These are phyloP conservation scores for Pemphigus obesinymphae DNA, from an alignment of 1,140 invertebrate genomes.

Conservation along the genomic window DNA sequence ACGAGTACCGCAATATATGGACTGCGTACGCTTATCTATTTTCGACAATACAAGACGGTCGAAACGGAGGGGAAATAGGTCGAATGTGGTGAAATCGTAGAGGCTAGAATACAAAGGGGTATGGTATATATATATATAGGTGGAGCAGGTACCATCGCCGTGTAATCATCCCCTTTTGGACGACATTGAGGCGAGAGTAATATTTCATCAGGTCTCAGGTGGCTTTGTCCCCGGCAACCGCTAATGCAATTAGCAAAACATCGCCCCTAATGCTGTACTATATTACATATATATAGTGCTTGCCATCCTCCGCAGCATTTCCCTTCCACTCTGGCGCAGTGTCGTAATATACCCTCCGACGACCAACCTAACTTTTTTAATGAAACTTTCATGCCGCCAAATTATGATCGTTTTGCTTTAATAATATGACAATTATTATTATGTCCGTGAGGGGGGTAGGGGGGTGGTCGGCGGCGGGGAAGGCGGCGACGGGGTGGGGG, in stretches of 20 bases:
- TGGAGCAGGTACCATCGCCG: not conserved
- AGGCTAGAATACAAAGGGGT: not conserved
- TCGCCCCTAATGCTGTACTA: conserved; percentile 27
- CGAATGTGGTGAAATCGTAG: not conserved
- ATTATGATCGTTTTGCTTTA: conserved; percentile 42
- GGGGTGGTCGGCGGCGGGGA: not conserved
- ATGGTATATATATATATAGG: not conserved
- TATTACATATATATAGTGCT: no score
- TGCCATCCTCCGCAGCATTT: not conserved
- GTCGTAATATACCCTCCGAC: not conserved
- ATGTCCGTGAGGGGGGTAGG: not conserved
- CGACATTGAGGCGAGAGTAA: conserved; percentile 40
- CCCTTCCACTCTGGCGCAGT: not conserved
- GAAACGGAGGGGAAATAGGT: not conserved
- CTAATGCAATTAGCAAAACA: conserved; percentile 41
- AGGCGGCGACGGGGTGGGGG: not conserved
- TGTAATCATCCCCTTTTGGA: conserved; percentile 35
- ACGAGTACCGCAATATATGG: no score
- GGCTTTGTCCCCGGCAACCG: conserved; percentile 39
- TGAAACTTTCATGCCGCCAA: conserved; percentile 20
- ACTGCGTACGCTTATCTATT: not conserved
- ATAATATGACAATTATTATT: conserved; percentile 40
- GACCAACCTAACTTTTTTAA: conserved; percentile 22
- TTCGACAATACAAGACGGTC: not conserved
- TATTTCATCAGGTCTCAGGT: conserved; percentile 41